Evolutionary conservation across 2,888 invertebrate species (phyloP).

Genomic region (Antitype chi): DNA sequence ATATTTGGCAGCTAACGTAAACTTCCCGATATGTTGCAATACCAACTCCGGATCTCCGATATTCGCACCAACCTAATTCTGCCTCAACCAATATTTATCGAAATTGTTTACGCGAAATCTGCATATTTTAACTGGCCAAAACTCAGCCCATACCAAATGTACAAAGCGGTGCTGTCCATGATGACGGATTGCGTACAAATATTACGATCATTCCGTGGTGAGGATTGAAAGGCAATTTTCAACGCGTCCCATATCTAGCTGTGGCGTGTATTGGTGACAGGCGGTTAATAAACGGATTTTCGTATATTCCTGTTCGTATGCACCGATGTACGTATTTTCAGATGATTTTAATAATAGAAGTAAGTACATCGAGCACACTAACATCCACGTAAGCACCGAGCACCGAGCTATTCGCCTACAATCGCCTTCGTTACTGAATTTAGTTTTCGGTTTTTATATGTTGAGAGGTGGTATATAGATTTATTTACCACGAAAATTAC

Average conservation of each 20-base stretch:
- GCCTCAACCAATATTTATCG: constrained; percentile 42
- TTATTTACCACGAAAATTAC: background rate
- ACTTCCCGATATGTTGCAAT: background rate
- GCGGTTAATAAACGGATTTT: background rate
- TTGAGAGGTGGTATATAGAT: background rate
- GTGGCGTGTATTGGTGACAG: background rate
- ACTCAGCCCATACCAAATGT: background rate
- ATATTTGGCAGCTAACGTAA: constrained; percentile 3
- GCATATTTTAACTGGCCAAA: constrained; percentile 34
- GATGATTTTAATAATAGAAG: background rate
- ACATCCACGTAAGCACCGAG: background rate
- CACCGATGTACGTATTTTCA: background rate
- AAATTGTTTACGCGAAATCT: constrained; percentile 44
- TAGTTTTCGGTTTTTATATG: background rate
- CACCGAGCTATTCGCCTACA: background rate
- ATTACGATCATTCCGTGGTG: constrained; percentile 20
- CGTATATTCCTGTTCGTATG: background rate
- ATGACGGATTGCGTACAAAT: constrained; percentile 39
- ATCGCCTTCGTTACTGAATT: background rate
- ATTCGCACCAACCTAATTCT: constrained; percentile 19
- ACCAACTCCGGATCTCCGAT: background rate
- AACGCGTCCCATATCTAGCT: background rate
- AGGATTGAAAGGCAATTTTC: constrained; percentile 27
- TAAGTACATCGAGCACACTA: background rate
- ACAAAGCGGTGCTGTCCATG: constrained; percentile 5